Percentiles rank a stretch among this genome's conserved stretches.
These are phyloP conservation scores for Nymphalis urticae DNA, from an alignment of 2,888 invertebrate species.

Conservation along the genomic window DNA sequence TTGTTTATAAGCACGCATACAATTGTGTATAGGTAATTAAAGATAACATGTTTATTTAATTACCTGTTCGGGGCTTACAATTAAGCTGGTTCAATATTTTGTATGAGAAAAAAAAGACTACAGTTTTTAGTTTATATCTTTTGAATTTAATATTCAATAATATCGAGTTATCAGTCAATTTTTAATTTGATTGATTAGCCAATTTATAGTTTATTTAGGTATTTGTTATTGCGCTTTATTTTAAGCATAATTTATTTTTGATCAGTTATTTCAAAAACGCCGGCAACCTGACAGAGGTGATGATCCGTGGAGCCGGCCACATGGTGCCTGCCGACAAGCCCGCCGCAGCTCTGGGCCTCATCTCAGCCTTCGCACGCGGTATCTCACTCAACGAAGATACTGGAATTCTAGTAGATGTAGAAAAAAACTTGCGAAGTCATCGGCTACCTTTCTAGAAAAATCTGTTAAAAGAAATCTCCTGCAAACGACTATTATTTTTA, in stretches of 20 bases:
- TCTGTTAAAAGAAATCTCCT: conserved; percentile 16
- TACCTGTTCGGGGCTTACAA: too few relatives aligned
- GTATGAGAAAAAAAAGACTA: too few relatives aligned
- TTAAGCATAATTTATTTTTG: conserved; percentile 1
- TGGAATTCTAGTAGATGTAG: conserved; percentile 54
- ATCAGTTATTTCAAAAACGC: conserved; percentile 80
- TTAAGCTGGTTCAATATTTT: too few relatives aligned
- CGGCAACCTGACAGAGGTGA: conserved; percentile 81
- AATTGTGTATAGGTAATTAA: too few relatives aligned
- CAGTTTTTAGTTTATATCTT: too few relatives aligned
- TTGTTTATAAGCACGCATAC: too few relatives aligned
- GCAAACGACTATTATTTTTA: conserved; percentile 20
- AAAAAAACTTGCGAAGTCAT: conserved; percentile 61
- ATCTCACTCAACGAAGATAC: conserved; percentile 63
- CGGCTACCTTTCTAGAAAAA: conserved; percentile 50
- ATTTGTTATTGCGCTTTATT: too few relatives aligned
- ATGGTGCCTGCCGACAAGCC: conserved; percentile 85
- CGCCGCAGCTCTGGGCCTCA: conserved; percentile 80
- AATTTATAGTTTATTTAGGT: too few relatives aligned
- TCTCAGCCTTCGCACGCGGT: conserved; percentile 82
- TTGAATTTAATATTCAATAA: too few relatives aligned
- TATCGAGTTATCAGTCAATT: too few relatives aligned
- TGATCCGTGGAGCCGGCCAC: conserved; percentile 85
- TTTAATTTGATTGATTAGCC: too few relatives aligned
- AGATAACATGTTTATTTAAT: too few relatives aligned